Percentiles rank a stretch among this genome's conserved stretches.
phyloP scores from a whole-genome alignment of 2,113 vertebrate genomes.

The Muscicapa adusta region DNA sequence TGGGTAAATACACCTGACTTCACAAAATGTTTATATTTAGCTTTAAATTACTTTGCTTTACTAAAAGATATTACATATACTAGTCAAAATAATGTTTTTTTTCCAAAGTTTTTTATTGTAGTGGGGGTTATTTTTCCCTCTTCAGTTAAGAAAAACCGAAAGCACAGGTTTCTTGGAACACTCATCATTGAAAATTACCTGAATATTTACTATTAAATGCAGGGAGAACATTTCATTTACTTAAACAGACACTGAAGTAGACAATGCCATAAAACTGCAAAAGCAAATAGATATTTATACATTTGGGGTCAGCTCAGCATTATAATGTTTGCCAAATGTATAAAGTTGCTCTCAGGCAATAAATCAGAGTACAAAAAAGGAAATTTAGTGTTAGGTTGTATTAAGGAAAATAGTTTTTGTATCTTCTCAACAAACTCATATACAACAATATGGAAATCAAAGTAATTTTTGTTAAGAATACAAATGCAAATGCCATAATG shows the following conservation, averaged over 20 bases:
- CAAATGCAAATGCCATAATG: neutral
- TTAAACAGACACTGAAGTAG: neutral
- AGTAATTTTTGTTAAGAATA: neutral
- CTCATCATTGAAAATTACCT: neutral
- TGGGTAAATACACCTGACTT: neutral
- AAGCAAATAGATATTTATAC: neutral
- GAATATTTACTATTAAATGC: neutral
- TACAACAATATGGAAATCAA: neutral
- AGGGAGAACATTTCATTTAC: neutral
- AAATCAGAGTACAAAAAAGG: neutral
- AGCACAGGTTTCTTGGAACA: neutral
- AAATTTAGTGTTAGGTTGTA: neutral
- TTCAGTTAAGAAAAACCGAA: neutral
- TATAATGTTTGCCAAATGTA: neutral
- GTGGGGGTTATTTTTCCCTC: fast-evolving
- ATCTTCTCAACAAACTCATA: neutral
- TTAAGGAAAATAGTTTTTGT: neutral
- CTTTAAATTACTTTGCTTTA: neutral
- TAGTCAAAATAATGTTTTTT: neutral
- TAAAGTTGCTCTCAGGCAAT: neutral
- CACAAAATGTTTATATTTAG: neutral
- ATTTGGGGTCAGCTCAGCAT: neutral
- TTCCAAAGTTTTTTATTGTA: fast-evolving
- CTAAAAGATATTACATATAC: neutral
- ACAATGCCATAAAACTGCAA: neutral